A percentile compares a stretch with the other conserved stretches of the same genome.
Conservation (phyloP, 2,113 vertebrate genomes). For the Albula glossodonta region DNA sequence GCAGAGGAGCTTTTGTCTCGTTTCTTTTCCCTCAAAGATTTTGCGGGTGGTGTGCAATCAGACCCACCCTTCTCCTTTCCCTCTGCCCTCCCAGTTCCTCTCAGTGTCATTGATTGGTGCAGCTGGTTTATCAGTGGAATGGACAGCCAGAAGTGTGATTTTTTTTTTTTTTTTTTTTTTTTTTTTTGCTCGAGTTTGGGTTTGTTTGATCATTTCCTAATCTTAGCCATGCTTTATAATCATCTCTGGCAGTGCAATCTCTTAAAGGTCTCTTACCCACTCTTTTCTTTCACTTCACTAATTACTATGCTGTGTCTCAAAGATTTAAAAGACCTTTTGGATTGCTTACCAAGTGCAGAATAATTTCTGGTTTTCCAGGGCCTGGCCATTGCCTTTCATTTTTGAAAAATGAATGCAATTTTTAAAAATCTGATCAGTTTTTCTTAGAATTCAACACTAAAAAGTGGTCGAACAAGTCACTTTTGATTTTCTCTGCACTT, state of each 20-base stretch:
- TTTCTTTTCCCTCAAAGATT: neutral
- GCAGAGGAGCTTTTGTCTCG: neutral
- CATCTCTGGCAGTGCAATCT: neutral
- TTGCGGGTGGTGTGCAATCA: neutral
- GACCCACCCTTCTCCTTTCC: slow-evolving; percentile 1
- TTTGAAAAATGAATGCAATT: neutral
- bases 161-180: neutral
- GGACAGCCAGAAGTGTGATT: neutral
- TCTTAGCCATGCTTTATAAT: slow-evolving; percentile 15
- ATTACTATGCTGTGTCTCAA: slow-evolving; percentile 1
- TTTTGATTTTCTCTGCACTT: too few species aligned
- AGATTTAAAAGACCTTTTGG: slow-evolving; percentile 8
- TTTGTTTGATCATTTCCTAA: slow-evolving; percentile 9
- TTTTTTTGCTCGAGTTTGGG: neutral
- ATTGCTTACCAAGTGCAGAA: slow-evolving; percentile 12
- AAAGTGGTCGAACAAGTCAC: too few species aligned
- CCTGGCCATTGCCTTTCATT: neutral
- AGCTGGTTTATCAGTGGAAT: neutral
- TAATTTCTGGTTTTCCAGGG: neutral
- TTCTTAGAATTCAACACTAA: neutral
- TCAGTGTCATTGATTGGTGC: neutral
- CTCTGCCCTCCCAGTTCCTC: slow-evolving; percentile 6
- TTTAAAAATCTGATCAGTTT: neutral
- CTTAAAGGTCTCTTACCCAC: neutral
- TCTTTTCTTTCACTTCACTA: slow-evolving; percentile 16